A percentile compares a stretch with the other conserved stretches of the same genome.
Evolutionary conservation across 2,888 invertebrate species (phyloP).

Genomic region (Carcina quercana): DNA sequence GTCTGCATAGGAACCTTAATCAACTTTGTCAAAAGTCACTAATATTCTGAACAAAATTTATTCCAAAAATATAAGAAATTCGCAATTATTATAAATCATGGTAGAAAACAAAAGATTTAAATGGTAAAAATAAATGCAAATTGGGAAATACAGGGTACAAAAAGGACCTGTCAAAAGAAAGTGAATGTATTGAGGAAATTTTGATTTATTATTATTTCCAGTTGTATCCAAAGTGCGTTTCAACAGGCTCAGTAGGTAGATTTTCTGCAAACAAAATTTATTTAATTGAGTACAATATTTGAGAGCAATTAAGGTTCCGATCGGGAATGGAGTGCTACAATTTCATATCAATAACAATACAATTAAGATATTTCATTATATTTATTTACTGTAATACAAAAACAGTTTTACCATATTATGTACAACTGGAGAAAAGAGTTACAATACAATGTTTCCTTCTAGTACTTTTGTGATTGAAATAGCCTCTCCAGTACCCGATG

Average conservation of each 20-base stretch:
- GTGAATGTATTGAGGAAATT: slow-evolving; percentile 65
- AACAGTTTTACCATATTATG: slow-evolving; percentile 75
- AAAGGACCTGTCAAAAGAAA: slow-evolving; percentile 69
- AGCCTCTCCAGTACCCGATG: slow-evolving; percentile 88
- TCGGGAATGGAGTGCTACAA: slow-evolving; percentile 72
- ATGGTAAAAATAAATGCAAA: slow-evolving; percentile 50
- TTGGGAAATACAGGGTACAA: slow-evolving; percentile 57
- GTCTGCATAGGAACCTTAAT: slow-evolving; percentile 70
- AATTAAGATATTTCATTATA: slow-evolving; percentile 66
- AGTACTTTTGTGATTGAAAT: slow-evolving; percentile 85
- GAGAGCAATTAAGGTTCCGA: slow-evolving; percentile 68
- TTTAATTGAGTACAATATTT: slow-evolving; percentile 54
- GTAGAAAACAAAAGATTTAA: slow-evolving; percentile 65
- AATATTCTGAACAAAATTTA: slow-evolving; percentile 66
- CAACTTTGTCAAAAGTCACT: slow-evolving; percentile 58
- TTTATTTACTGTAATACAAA: slow-evolving; percentile 74
- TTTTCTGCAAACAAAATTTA: slow-evolving; percentile 71
- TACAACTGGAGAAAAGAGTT: slow-evolving; percentile 70
- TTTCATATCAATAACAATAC: slow-evolving; percentile 67
- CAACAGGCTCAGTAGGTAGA: slow-evolving; percentile 68
- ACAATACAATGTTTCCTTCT: slow-evolving; percentile 78
- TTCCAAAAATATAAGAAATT: slow-evolving; percentile 71
- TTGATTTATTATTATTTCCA: slow-evolving; percentile 74
- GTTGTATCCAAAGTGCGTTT: slow-evolving; percentile 71
- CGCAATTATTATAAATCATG: slow-evolving; percentile 70